A percentile compares a stretch with the other conserved stretches of the same genome.
phyloP scores from a whole-genome alignment of 2,113 vertebrate genomes.

The Dipodomys merriami region DNA sequence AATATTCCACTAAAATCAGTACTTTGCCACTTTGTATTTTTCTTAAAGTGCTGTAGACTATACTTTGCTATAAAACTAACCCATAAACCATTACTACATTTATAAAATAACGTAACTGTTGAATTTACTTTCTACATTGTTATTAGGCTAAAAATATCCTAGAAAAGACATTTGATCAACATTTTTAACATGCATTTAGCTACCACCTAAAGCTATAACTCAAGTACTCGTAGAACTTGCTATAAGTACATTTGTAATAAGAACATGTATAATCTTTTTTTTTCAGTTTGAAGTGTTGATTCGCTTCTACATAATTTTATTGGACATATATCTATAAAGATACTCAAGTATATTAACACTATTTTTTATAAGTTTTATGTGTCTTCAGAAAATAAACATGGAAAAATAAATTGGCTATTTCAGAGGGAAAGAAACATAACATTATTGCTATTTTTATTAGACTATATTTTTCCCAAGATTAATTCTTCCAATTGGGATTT shows the following conservation, averaged over 20 bases:
- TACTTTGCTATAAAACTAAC: neutral
- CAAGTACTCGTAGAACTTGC: neutral
- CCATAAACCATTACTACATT: constrained; percentile 50
- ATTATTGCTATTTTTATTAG: neutral
- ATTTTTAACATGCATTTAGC: neutral
- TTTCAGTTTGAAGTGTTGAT: constrained; percentile 22
- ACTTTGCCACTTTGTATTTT: constrained; percentile 55
- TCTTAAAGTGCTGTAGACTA: constrained; percentile 26
- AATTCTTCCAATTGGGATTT: constrained; percentile 5
- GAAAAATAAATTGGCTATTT: neutral
- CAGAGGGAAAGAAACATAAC: neutral
- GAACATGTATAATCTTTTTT: constrained; percentile 5
- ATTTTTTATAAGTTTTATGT: constrained; percentile 19
- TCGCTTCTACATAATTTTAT: neutral
- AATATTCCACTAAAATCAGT: constrained; percentile 11
- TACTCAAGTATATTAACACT: neutral
- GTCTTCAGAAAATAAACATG: constrained; percentile 13
- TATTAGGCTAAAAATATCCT: neutral
- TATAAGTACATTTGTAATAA: neutral
- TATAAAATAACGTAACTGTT: neutral
- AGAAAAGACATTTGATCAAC: neutral
- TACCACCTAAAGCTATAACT: neutral
- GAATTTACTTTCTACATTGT: neutral
- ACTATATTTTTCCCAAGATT: constrained; percentile 13
- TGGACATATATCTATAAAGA: neutral